Evolutionary conservation across 2,888 invertebrate genomes (phyloP), one percentile per base, ranked within the genome.

Genomic region (Tenthredo distinguenda): DNA sequence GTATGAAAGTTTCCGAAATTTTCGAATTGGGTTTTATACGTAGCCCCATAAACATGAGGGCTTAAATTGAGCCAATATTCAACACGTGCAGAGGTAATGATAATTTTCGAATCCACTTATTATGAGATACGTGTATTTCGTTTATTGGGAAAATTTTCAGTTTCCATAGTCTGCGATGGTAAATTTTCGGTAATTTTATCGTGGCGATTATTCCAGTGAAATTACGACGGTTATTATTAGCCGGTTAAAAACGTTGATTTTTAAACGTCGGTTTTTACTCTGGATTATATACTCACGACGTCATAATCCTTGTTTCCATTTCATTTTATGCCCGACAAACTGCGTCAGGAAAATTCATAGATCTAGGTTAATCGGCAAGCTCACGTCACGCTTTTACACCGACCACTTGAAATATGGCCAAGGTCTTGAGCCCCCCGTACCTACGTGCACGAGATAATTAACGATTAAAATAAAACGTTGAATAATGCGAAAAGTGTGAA

Each of bases 401-500:
- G 21, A 40, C 77, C 18, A 77, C 76, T 87, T 86, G 87, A 87
- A 86, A 85, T 74, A 83, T 85, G 85, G 86, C 86, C 87, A 86
- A 87, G 85, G 86, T 84, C 86, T 87, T 86, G 83, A 87, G 86
- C 86, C 86, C 79, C 79, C 85, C 82, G 71, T 43, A n/a, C 62
- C 71, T 34, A 71, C 71, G 18, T 18, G 71, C 71, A 71, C 71
- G 71, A 71, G 71, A 34, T 37, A 40, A 71, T 37, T 7, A 40
- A 71, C 37, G 37, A 71, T 37, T 71, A 34, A 62, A 26, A 62
- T 4, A 21, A 26, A 62, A 26, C 26, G 26, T 62, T 26, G 62
- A 62, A 62, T 26, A 26, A 62, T 55, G 62, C 62, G 26, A 62
- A 62, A 12, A 62, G 9, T 62, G 62, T 62, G 10, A 12, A 62